phyloP scores from a whole-genome alignment of 2,888 invertebrate species.

The Caenorhabditis wallacei region DNA sequence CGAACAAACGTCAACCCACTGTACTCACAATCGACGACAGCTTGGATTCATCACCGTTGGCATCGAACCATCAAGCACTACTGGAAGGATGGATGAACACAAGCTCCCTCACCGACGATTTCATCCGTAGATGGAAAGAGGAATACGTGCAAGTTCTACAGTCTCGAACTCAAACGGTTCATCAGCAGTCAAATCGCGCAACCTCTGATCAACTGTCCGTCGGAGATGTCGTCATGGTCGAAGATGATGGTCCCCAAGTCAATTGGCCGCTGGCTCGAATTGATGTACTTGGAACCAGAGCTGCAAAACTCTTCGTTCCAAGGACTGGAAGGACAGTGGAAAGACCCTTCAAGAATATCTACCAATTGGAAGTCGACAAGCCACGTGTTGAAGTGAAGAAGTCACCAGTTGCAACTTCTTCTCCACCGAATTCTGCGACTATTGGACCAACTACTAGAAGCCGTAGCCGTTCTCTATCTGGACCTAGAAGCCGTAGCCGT shows the following conservation, averaged over 20 bases:
- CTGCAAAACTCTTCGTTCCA: neutral
- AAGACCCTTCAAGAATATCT: conserved; percentile 3
- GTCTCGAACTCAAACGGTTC: neutral
- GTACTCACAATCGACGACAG: conserved; percentile 10
- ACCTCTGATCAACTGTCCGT: neutral
- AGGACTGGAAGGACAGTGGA: neutral
- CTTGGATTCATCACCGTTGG: neutral
- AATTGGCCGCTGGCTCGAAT: conserved; percentile 21
- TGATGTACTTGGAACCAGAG: neutral
- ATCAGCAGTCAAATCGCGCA: neutral
- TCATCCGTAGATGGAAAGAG: conserved; percentile 4
- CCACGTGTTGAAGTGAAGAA: neutral
- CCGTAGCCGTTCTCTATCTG: no score
- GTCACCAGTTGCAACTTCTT: neutral
- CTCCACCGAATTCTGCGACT: neutral
- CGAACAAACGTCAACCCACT: conserved; percentile 1
- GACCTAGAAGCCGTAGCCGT: no score
- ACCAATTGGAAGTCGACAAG: conserved; percentile 3
- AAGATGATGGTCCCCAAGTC: neutral
- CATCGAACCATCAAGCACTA: neutral
- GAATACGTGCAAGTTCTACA: conserved; percentile 25
- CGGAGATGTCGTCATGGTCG: conserved; percentile 1
- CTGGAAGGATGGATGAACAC: conserved; percentile 10
- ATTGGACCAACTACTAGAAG: neutral
- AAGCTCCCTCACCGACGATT: neutral